Base-by-base conservation (phyloP, 2,888 invertebrate species). In the Macropis europaea region DNA sequence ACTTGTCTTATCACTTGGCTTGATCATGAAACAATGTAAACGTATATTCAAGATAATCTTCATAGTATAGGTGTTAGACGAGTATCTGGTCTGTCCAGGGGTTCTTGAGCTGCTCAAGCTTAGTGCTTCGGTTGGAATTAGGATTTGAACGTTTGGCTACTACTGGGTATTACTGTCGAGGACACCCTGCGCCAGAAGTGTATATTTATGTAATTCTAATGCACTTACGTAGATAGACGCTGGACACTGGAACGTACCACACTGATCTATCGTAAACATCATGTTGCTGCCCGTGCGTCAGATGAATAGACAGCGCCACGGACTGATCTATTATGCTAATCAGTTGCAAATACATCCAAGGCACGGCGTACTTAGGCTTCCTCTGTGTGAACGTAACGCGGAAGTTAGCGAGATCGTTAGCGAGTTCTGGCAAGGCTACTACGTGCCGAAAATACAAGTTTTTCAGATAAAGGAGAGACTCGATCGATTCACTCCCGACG, bases 291-390 rank as follows among this genome's bases (percentile, higher is more conserved):
- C 75, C 67, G 47, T 84, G 73, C 43, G 82, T 82, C 73, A 88
- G 76, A 62, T 85, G 83, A 80, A 86, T 56, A 59, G 77, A 75
- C 61, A 90, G 67, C 50, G 88, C 83, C 19, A 83, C 74, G 19
- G 82, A 78, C 76, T 90, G 89, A 81, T 89, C 89, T 54, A 87
- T 81, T 70, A 90, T 87, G 74, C 82, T 85, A 63, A 87, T 78
- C 79, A 88, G 83, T 79, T 89, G 86, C 70, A 89, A 76, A 74
- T 87, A 88, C 66, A 90, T 83, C 90, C 90, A 90, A 50, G 89
- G 89, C 62, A 86, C 60, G 56, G 86, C 83, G 60, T 84, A 87
- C 54, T 69, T 76, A 28, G 87, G 82, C 60, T 82, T 86, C 76
- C 84, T 87, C 90, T 90, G 82, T 90, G 82, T 30, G 80, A 84